Evolutionary conservation across 2,797 vertebrate species (phyloP), one percentile per base, ranked within the genome.

Genomic region (Myripristis murdjan): DNA sequence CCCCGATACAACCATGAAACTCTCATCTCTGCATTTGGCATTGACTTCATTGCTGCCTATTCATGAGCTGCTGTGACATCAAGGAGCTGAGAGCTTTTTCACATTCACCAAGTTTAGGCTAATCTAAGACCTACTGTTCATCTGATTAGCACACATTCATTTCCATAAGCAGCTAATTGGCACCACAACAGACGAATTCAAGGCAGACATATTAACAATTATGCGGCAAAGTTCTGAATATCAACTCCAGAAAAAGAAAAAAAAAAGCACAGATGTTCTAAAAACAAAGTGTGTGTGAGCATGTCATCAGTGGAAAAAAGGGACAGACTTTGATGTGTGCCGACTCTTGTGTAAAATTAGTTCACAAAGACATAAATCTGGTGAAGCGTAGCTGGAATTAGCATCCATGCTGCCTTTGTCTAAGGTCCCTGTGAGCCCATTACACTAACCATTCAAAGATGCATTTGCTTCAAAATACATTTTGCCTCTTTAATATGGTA

Each of bases 311-410:
- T 24, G 31, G 73, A 67, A 75, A 60, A 82, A 79, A 68, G 47
- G 47, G 47, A 73, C 70, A 54, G 48, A 64, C 77, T 89, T 77
- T 81, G 82, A 89, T 88, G 75, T 70, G 58, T 55, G 53, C 55
- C 64, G 81, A 71, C 84, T 84, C 77, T 62, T 58, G 82, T 88
- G 88, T 84, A 87, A 92, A 91, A 91, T 90, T 77, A 89, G 84
- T 74, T 84, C 64, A 86, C 73, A 75, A 79, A 82, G 64, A 82
- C 64, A 69, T 73, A 88, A 88, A 91, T 92, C 79, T 83, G 79
- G 23, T 26, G 76, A 82, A 81, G 77, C 75, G 74, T 55, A 65
- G 82, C 71, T 77, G 75, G 81, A 90, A 90, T 91, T 86, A 87
- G 85, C 73, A 81, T 85, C 77, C 73, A 20, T 56, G 54, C 62